Conservation (phyloP, 2,797 vertebrate species). For the Urophycis tenuis region DNA sequence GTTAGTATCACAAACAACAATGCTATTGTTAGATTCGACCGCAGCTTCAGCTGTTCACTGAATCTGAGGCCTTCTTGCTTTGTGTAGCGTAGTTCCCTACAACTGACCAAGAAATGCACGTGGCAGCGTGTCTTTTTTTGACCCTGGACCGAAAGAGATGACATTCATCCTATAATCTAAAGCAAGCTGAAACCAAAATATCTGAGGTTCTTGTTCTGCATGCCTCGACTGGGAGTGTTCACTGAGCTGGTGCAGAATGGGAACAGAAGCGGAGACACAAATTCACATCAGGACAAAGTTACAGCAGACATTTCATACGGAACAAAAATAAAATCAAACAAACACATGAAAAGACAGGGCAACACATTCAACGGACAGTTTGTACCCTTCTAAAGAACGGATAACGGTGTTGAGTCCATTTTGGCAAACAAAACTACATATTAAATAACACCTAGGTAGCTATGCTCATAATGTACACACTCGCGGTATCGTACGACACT, state of each 20-base stretch:
- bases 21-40: slow-evolving; percentile 26
- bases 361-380: slow-evolving; percentile 47
- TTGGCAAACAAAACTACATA: not conserved
- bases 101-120: slow-evolving; percentile 19
- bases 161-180: slow-evolving; percentile 27
- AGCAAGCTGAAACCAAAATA: slow-evolving; percentile 27
- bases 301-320: slow-evolving; percentile 54
- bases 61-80: not conserved
- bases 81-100: slow-evolving; percentile 20
- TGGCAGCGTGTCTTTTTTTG: slow-evolving; percentile 21
- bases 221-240: slow-evolving; percentile 30
- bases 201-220: slow-evolving; percentile 28
- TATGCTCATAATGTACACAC: not conserved
- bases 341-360: slow-evolving; percentile 30
- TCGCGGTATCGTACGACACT: not conserved
- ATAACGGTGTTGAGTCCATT: not conserved
- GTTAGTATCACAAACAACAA: slow-evolving; percentile 35
- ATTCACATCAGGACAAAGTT: slow-evolving; percentile 49
- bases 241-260: slow-evolving; percentile 46
- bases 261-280: slow-evolving; percentile 45
- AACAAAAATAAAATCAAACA: slow-evolving; percentile 31
- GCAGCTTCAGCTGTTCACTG: slow-evolving; percentile 40
- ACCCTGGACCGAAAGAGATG: slow-evolving; percentile 30
- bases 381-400: slow-evolving; percentile 10
- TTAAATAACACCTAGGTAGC: not conserved